Evolutionary conservation across 2,888 invertebrate species (phyloP).

Genomic region (Empis stercorea): DNA sequence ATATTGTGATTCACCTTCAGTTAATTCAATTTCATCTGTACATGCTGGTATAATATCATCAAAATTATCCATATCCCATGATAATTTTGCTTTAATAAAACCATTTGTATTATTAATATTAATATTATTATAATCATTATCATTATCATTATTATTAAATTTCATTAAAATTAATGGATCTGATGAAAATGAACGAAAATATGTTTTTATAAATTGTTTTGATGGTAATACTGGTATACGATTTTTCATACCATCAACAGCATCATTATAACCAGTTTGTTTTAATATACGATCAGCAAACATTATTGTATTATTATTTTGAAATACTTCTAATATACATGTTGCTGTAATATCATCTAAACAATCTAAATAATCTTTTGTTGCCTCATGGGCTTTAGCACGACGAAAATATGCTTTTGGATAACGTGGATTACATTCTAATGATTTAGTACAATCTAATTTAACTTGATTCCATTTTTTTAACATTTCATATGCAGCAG

Average conservation of each 20-base stretch:
- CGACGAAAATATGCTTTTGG: constrained; percentile 76
- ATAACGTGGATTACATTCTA: constrained; percentile 74
- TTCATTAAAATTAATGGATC: constrained; percentile 60
- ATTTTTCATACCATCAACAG: constrained; percentile 56
- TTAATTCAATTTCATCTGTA: constrained; percentile 58
- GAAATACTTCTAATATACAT: constrained; percentile 80
- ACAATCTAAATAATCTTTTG: constrained; percentile 64
- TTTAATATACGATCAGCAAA: constrained; percentile 83
- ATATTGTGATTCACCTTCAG: constrained; percentile 45
- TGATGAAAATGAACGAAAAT: constrained; percentile 74
- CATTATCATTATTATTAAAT: constrained; percentile 21
- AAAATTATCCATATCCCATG: constrained; percentile 57
- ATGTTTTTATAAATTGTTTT: constrained; percentile 71
- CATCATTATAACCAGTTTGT: constrained; percentile 51
- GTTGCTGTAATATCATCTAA: constrained; percentile 89
- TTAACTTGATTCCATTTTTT: constrained; percentile 74
- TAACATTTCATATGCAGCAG: constrained; percentile 87
- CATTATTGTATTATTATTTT: constrained; percentile 63
- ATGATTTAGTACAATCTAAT: constrained; percentile 73
- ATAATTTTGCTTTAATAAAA: constrained; percentile 57
- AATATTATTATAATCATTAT: constrained; percentile 12
- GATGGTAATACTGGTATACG: constrained; percentile 69
- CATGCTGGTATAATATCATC: constrained; percentile 68
- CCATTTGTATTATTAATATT: constrained; percentile 37
- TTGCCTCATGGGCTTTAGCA: constrained; percentile 69